Evolutionary conservation across 1,140 invertebrate species (phyloP).

Genomic region (Medauroidea extradentata): DNA sequence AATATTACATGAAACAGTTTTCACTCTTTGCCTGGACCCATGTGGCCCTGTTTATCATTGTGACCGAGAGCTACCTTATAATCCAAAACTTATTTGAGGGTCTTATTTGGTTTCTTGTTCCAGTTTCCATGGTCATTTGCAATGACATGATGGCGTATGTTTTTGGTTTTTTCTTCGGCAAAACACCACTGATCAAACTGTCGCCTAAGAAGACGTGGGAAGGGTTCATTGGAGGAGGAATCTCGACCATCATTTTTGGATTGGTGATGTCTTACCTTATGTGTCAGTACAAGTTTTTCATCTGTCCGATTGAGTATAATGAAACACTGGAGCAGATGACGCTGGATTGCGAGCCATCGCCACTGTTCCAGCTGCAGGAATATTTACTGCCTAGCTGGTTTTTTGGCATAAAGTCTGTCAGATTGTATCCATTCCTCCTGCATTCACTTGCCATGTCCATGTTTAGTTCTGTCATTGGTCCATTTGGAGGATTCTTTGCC

Average conservation of each 20-base stretch:
- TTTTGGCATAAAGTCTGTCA: slow-evolving; percentile 48
- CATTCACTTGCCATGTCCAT: slow-evolving; percentile 89
- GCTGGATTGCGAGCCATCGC: slow-evolving; percentile 88
- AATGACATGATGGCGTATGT: slow-evolving; percentile 99
- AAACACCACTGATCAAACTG: slow-evolving; percentile 95
- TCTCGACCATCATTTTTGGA: slow-evolving; percentile 90
- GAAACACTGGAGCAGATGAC: slow-evolving; percentile 78
- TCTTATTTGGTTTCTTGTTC: slow-evolving; percentile 91
- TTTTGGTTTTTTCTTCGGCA: slow-evolving; percentile 98
- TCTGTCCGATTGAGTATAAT: slow-evolving; percentile 92
- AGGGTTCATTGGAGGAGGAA: slow-evolving; percentile 95
- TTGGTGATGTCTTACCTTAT: slow-evolving; percentile 80
- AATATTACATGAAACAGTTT: slow-evolving; percentile 98
- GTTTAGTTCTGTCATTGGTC: slow-evolving; percentile 97
- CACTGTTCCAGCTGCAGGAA: slow-evolving; percentile 80
- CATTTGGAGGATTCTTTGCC: slow-evolving; percentile 99
- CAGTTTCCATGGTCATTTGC: slow-evolving; percentile 98
- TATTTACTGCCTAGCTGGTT: slow-evolving; percentile 61
- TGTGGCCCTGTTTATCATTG: slow-evolving; percentile 92
- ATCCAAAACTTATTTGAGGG: slow-evolving; percentile 98
- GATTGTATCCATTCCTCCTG: slow-evolving; percentile 89
- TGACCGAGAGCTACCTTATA: slow-evolving; percentile 96
- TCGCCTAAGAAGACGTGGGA: slow-evolving; percentile 99
- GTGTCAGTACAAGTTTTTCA: slow-evolving; percentile 89
- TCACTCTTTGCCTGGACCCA: slow-evolving; percentile 99